A percentile compares a stretch with the other conserved stretches of the same genome.
Conservation (phyloP, 2,113 vertebrate genomes). For the Phaethon lepturus region DNA sequence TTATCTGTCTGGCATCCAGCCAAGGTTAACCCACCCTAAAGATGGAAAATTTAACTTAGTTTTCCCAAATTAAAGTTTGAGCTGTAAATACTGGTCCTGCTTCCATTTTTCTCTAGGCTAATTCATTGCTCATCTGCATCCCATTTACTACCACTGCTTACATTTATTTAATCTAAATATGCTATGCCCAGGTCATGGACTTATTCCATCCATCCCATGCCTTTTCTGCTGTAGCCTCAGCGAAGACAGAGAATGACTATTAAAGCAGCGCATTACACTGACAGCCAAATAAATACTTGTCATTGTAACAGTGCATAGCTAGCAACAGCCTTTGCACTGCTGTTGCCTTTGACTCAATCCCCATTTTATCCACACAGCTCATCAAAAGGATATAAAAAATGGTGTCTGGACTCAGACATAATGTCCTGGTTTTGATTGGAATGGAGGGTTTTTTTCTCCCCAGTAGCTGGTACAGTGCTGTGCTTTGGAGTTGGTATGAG, state of each 20-base stretch:
- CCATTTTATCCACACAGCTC: not conserved
- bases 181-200: not conserved
- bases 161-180: not conserved
- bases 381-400: not conserved
- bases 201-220: not conserved
- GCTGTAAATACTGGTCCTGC: not conserved
- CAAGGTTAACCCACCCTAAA: not conserved
- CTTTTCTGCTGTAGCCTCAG: not conserved
- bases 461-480: no score
- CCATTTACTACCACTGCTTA: not conserved
- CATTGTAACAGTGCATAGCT: not conserved
- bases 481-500: no score
- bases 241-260: not conserved
- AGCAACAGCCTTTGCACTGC: not conserved
- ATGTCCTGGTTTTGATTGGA: no score
- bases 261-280: not conserved
- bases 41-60: not conserved
- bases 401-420: not conserved
- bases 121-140: not conserved
- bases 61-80: not conserved
- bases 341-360: not conserved
- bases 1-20: not conserved
- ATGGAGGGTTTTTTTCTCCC: no score
- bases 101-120: not conserved
- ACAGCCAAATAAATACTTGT: not conserved